Evolutionary conservation across 1,140 invertebrate species (phyloP).

Genomic region (Chironomus tepperi): DNA sequence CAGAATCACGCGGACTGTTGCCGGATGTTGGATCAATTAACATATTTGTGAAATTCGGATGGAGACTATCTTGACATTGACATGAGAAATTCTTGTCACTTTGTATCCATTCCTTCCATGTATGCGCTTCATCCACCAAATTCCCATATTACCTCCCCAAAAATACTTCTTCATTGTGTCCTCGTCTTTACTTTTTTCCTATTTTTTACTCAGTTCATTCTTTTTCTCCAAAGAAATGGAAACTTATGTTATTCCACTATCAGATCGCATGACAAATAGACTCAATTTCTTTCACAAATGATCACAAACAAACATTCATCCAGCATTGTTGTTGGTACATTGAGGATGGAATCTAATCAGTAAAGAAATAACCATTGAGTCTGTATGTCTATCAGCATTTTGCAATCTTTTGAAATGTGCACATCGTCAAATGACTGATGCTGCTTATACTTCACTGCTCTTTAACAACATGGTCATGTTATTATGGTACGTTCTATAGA

Average conservation of each 20-base stretch:
- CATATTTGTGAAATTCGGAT: no score
- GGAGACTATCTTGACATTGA: no score
- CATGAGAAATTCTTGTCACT: no score
- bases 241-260: background rate
- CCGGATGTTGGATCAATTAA: no score
- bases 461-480: constrained; percentile 4
- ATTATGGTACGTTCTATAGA: background rate
- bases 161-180: no score
- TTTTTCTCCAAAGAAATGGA: no score
- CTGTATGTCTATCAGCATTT: background rate
- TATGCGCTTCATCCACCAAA: no score
- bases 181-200: no score
- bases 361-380: constrained; percentile 1
- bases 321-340: background rate
- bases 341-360: constrained; percentile 6
- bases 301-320: background rate
- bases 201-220: no score
- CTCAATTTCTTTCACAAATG: constrained; percentile 2
- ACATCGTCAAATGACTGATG: constrained; percentile 7
- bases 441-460: constrained; percentile 1
- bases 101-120: no score
- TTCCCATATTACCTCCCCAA: no score
- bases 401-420: constrained; percentile 7
- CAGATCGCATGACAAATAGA: background rate
- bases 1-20: no score